These are phyloP conservation scores for Eonycteris spelaea DNA, from an alignment of 2,113 vertebrate genomes.

Conservation along the genomic window DNA sequence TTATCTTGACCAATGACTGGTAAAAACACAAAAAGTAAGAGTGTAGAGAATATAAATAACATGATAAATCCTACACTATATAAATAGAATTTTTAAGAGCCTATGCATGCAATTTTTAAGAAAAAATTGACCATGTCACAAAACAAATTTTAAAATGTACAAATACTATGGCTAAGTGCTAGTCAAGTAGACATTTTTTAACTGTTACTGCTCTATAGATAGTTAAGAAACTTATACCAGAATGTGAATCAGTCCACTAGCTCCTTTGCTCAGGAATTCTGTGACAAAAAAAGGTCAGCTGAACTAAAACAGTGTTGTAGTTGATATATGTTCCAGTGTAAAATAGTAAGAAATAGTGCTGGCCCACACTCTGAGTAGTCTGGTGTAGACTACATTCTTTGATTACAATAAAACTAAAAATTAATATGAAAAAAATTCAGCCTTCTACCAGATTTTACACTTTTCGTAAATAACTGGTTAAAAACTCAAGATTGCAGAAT, in stretches of 20 bases:
- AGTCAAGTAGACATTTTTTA: background rate
- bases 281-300: background rate
- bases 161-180: background rate
- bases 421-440: background rate
- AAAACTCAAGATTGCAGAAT: background rate
- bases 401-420: background rate
- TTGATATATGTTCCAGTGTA: background rate
- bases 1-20: background rate
- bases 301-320: background rate
- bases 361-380: background rate
- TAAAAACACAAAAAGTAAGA: background rate
- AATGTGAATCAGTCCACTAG: background rate
- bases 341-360: background rate
- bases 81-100: background rate
- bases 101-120: background rate
- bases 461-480: background rate
- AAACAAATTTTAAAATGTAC: background rate
- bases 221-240: background rate
- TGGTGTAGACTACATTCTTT: background rate
- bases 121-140: background rate
- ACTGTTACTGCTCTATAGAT: background rate
- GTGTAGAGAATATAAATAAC: conserved; percentile 3
- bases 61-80: background rate
- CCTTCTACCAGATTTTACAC: background rate
- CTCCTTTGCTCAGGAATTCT: background rate